These are phyloP conservation scores for Helleia helle DNA, from an alignment of 2,888 invertebrate genomes.

Conservation along the genomic window DNA sequence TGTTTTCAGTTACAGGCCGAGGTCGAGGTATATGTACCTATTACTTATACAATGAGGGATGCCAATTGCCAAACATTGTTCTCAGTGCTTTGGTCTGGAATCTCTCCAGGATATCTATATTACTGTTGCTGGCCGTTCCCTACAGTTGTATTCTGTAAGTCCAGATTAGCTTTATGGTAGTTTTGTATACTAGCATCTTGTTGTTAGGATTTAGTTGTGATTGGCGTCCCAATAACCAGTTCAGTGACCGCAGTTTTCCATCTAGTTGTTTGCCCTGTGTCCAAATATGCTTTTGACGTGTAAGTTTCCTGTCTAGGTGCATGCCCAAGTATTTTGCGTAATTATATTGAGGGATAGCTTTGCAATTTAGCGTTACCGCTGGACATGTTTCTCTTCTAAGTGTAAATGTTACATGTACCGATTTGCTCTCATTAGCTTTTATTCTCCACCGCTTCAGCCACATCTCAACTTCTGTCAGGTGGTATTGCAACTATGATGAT, in stretches of 20 bases:
- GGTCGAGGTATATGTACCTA: too few relatives aligned
- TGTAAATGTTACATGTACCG: neutral
- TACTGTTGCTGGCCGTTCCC: slow-evolving; percentile 8
- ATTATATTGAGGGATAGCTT: slow-evolving; percentile 15
- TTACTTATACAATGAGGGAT: too few relatives aligned
- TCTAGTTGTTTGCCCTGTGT: slow-evolving; percentile 13
- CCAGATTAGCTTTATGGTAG: slow-evolving; percentile 11
- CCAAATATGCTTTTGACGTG: slow-evolving; percentile 21
- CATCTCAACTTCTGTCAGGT: neutral
- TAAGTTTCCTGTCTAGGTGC: slow-evolving; percentile 18
- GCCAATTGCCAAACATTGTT: too few relatives aligned
- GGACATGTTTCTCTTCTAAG: slow-evolving; percentile 16
- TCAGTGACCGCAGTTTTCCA: neutral
- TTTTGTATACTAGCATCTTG: slow-evolving; percentile 8
- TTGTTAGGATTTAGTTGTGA: neutral
- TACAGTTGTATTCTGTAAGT: slow-evolving; percentile 9
- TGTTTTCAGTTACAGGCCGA: too few relatives aligned
- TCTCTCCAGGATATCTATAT: neutral
- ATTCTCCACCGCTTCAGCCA: neutral
- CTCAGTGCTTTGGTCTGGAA: too few relatives aligned
- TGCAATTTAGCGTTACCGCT: slow-evolving; percentile 14
- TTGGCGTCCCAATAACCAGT: slow-evolving; percentile 6
- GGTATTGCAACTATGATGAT: neutral
- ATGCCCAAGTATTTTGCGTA: slow-evolving; percentile 20
- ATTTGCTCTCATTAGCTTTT: neutral